Conservation (phyloP, 2,888 invertebrate species). For the Caenorhabditis imperialis region DNA sequence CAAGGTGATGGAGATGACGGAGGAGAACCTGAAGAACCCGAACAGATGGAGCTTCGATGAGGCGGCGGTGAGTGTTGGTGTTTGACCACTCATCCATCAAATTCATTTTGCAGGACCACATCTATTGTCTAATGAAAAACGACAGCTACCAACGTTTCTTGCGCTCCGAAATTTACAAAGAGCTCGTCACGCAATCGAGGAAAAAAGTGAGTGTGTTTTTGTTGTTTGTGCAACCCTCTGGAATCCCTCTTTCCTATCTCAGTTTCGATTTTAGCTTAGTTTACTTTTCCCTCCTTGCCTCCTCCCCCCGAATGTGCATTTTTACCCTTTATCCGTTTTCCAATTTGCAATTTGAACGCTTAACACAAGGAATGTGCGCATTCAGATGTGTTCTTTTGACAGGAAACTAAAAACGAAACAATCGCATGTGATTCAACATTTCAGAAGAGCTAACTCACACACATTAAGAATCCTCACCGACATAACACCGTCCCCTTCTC, state of each 20-base stretch:
- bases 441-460: not conserved
- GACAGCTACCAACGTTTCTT: conserved; percentile 98
- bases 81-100: not conserved
- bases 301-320: conserved; percentile 10
- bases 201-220: conserved; percentile 64
- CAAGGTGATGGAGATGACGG: conserved; percentile 88
- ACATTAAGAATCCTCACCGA: not conserved
- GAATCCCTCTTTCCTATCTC: conserved; percentile 36
- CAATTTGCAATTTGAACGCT: conserved; percentile 42
- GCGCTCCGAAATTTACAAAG: conserved; percentile 92
- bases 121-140: conserved; percentile 98
- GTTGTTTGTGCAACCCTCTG: conserved; percentile 2
- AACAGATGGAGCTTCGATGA: conserved; percentile 97
- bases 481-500: too few species aligned
- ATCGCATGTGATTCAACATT: too few species aligned
- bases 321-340: conserved; percentile 2
- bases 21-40: conserved; percentile 86
- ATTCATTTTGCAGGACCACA: conserved; percentile 86
- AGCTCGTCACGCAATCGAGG: conserved; percentile 66
- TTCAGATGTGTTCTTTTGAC: too few species aligned
- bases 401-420: too few species aligned
- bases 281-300: conserved; percentile 17
- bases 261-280: conserved; percentile 48
- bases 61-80: conserved; percentile 86
- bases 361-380: conserved; percentile 36